A percentile compares a stretch with the other conserved stretches of the same genome.
Conservation (phyloP, 2,888 invertebrate genomes). For the Theretra japonica region DNA sequence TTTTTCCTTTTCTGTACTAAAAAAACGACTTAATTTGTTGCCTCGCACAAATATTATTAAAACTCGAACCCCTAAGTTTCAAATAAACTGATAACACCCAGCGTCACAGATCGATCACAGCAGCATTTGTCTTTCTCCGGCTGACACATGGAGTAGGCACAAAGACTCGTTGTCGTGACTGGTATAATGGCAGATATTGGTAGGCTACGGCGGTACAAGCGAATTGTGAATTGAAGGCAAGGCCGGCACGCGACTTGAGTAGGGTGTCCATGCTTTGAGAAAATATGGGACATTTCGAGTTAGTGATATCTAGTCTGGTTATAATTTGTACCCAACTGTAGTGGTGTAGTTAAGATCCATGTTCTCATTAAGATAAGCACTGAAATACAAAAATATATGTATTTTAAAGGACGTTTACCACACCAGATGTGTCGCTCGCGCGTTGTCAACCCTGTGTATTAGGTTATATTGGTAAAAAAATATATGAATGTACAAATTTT, state of each 20-base stretch:
- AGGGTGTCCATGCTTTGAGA: slow-evolving; percentile 32
- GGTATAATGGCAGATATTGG: slow-evolving; percentile 50
- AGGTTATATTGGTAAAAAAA: too few relatives aligned
- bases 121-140: slow-evolving; percentile 46
- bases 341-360: too few relatives aligned
- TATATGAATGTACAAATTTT: too few relatives aligned
- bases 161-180: slow-evolving; percentile 50
- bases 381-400: too few relatives aligned
- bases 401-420: too few relatives aligned
- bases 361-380: too few relatives aligned
- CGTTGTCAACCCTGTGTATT: too few relatives aligned
- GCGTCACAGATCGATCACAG: slow-evolving; percentile 35
- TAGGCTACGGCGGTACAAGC: slow-evolving; percentile 48
- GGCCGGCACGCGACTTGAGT: slow-evolving; percentile 55
- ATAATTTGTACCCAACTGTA: too few relatives aligned
- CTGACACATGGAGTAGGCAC: slow-evolving; percentile 41
- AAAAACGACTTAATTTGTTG: background rate
- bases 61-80: background rate
- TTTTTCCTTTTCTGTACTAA: too few relatives aligned
- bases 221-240: slow-evolving; percentile 52
- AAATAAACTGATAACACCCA: background rate
- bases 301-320: background rate
- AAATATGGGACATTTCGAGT: background rate
- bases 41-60: background rate
- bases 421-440: too few relatives aligned